Evolutionary conservation across 2,888 invertebrate species (phyloP), one percentile per base, ranked within the genome.

Genomic region (Hyposoter dolosus): DNA sequence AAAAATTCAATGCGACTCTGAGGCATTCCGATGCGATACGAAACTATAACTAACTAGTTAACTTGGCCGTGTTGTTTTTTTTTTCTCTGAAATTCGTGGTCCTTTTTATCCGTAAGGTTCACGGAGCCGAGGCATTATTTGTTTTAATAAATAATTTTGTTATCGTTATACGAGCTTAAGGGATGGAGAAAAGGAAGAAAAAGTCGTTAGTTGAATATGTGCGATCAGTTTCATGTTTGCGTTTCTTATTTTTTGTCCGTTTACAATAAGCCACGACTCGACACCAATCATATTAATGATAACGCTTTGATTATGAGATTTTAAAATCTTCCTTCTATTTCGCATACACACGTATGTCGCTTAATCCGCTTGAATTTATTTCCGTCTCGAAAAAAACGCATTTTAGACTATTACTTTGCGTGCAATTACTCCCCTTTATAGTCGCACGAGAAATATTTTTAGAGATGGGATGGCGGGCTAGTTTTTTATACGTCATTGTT

Each of bases 361-460:
- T n/a, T 68, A 60, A 32, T 19, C 17, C 23, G 65, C 19, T 74
- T 40, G 12, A 12, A 45, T 71, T 47, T 75, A 75, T 53, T 65
- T 69, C 69, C 40, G 56, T 23, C 56, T 63, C 35, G 23, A 80
- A 53, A 84, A 40, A 65, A 81, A 79, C 75, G 81, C 63, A 56
- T 80, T 79, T 88, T 80, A 80, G 75, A 78, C 84, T 86, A 87
- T 77, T 86, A 85, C 6, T 45, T 69, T 69, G 43, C 63, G 83
- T 63, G 83, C 76, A 50, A 87, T 78, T 88, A 88, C 87, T 81
- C 63, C 40, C 12, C 0, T 40, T 84, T 88, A 86, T 89, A 86
- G 78, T 82, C 83, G 4, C 56, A 78, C 87, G 87, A 86, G 86
- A 88, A 68, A 87, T 79, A 88, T 84, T 85, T 28, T 88, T 81